These are phyloP conservation scores for Synanthedon andrenaeformis DNA, from an alignment of 2,888 invertebrate species.

Conservation along the genomic window DNA sequence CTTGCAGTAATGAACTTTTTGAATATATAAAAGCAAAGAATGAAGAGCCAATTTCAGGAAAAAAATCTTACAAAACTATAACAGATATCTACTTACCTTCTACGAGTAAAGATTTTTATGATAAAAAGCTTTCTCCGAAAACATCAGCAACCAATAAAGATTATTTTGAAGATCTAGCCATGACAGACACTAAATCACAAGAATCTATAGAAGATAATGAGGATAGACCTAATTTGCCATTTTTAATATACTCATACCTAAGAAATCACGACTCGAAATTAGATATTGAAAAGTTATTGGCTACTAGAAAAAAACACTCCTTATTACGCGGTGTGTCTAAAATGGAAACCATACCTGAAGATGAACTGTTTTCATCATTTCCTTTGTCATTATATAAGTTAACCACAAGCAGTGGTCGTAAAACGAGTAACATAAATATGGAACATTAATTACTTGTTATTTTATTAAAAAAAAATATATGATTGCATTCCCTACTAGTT, in stretches of 20 bases:
- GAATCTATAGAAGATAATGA: conserved; percentile 11
- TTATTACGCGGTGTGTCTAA: conserved; percentile 34
- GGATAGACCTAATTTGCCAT: conserved; percentile 23
- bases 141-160: conserved; percentile 15
- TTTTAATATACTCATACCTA: conserved; percentile 35
- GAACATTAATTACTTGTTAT: no score
- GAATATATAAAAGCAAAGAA: conserved; percentile 15
- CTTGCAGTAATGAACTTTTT: conserved; percentile 27
- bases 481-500: no score
- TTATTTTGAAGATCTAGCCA: conserved; percentile 28
- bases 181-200: conserved; percentile 17
- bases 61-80: conserved; percentile 16
- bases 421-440: no score
- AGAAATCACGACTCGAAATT: conserved; percentile 24
- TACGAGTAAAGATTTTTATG: conserved; percentile 23
- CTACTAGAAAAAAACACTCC: conserved; percentile 31
- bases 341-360: conserved; percentile 44
- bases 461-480: no score
- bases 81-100: conserved; percentile 23
- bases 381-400: not conserved
- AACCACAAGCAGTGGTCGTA: no score
- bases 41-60: conserved; percentile 16
- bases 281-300: conserved; percentile 20
- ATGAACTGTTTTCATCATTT: conserved; percentile 18
- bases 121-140: conserved; percentile 6